Evolutionary conservation across 2,113 vertebrate species (phyloP).

Genomic region (Callopanchax toddi): DNA sequence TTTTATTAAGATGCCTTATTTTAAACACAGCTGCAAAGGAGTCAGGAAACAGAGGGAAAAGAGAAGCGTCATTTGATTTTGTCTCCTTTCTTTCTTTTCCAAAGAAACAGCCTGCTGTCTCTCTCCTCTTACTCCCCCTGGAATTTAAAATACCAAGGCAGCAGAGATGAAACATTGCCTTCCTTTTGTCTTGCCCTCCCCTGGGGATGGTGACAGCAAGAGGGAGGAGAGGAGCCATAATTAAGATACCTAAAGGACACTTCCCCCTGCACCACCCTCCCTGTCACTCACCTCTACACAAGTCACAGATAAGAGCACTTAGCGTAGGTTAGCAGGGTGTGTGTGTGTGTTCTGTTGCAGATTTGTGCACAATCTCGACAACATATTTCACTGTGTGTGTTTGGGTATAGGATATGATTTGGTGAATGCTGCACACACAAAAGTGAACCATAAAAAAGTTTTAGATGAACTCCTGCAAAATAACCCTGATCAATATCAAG

Average conservation of each 20-base stretch:
- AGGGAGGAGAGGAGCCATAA: constrained; percentile 74
- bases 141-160: constrained; percentile 75
- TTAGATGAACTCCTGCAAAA: too few relatives aligned
- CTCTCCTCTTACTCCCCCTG: constrained; percentile 60
- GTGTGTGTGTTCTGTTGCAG: background rate
- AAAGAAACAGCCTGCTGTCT: constrained; percentile 49
- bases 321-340: constrained; percentile 26
- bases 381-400: background rate
- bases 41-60: constrained; percentile 17
- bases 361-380: background rate
- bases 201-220: constrained; percentile 71
- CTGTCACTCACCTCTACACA: constrained; percentile 73
- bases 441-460: background rate
- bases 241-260: constrained; percentile 79
- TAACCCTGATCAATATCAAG: too few relatives aligned
- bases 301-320: constrained; percentile 65
- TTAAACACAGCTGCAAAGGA: constrained; percentile 65
- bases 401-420: background rate
- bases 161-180: constrained; percentile 71
- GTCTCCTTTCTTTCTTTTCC: constrained; percentile 24
- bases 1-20: constrained; percentile 68
- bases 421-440: background rate
- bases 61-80: constrained; percentile 51
- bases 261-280: constrained; percentile 57
- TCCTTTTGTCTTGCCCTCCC: constrained; percentile 73